Conservation (phyloP, 1,140 invertebrate species). For the Brachionus calyciflorus region DNA sequence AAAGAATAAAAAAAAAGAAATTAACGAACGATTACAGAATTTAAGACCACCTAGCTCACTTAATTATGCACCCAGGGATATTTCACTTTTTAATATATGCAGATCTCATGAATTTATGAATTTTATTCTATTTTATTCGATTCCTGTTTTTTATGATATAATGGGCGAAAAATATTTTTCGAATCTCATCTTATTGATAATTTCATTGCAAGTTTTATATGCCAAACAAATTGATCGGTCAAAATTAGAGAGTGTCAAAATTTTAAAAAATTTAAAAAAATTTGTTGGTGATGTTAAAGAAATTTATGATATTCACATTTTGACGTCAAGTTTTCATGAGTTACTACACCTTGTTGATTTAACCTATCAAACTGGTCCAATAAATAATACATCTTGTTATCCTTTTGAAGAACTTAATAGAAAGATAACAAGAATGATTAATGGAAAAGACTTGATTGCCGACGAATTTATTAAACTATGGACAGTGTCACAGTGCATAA, state of each 20-base stretch:
- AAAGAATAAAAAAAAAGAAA: not conserved
- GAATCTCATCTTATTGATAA: not conserved
- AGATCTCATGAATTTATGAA: conserved; percentile 4
- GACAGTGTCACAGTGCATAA: not conserved
- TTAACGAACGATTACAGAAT: not conserved
- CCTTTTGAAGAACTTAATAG: not conserved
- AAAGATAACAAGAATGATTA: conserved; percentile 1
- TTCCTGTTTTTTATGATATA: conserved; percentile 17
- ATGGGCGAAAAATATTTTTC: not conserved
- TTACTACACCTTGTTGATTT: conserved; percentile 7
- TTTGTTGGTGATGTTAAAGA: not conserved
- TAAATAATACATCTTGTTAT: conserved; percentile 3
- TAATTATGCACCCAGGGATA: conserved; percentile 3
- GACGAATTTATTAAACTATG: conserved; percentile 14
- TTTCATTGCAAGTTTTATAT: not conserved
- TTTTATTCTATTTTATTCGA: conserved; percentile 20
- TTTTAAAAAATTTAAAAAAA: not conserved
- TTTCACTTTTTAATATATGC: not conserved
- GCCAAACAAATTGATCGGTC: not conserved
- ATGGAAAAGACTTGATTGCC: conserved; percentile 7
- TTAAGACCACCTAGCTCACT: not conserved
- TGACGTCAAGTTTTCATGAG: not conserved
- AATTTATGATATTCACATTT: not conserved
- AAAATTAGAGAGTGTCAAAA: not conserved
- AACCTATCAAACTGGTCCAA: not conserved